Percentiles rank a stretch among this genome's conserved stretches.
Evolutionary conservation across 2,888 invertebrate species (phyloP).

Genomic region (Eumerus sabulonum): DNA sequence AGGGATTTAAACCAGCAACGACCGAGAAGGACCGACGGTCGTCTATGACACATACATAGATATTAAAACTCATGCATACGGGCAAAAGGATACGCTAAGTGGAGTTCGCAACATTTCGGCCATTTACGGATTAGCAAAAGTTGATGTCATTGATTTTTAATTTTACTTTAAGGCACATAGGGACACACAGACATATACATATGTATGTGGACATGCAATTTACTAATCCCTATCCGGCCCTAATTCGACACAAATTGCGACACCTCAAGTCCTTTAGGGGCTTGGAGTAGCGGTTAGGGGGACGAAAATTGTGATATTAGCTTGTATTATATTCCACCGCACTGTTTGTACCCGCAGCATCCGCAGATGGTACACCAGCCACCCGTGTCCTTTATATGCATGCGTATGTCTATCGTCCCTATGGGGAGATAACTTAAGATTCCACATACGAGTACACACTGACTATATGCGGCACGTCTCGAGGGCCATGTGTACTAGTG

Average conservation of each 20-base stretch:
- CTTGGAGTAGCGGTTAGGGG: neutral
- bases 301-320: constrained; percentile 26
- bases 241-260: constrained; percentile 60
- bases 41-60: neutral
- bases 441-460: constrained; percentile 10
- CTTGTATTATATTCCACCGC: constrained; percentile 28
- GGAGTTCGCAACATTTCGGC: constrained; percentile 40
- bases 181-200: neutral
- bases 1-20: constrained; percentile 46
- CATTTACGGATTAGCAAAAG: constrained; percentile 56
- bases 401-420: no score
- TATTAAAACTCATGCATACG: neutral
- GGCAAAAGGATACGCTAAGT: constrained; percentile 2
- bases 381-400: no score
- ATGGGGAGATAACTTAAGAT: constrained; percentile 58
- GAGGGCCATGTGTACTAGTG: constrained; percentile 4
- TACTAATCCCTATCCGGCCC: constrained; percentile 42
- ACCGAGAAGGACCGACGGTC: neutral
- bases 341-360: constrained; percentile 35
- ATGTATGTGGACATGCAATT: no score
- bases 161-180: constrained; percentile 55
- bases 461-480: neutral
- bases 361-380: constrained; percentile 5
- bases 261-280: constrained; percentile 41
- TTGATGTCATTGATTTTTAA: constrained; percentile 65